Base-by-base conservation (phyloP, 2,113 vertebrate genomes). In the Tapirus terrestris region DNA sequence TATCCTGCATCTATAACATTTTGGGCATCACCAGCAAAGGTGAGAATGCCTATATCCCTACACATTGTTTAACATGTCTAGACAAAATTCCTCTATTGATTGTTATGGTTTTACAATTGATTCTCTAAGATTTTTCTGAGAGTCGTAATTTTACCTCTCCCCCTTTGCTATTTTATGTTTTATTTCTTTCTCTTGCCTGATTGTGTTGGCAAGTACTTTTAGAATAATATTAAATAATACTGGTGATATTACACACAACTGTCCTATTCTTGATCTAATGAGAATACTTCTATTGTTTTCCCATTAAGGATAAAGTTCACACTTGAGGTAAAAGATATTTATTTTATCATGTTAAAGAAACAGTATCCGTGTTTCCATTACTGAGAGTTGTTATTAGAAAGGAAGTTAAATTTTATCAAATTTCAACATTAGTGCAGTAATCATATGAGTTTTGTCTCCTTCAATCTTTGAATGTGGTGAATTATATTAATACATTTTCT, bases 261-360 rank as follows among this genome's bases (percentile, higher is more conserved):
- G 60, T 67, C 21, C 36, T 60, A n/a, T 86, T 65, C 9, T 94
- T 77, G 45, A 68, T 60, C 9, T 91, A 93, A 83, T 83, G 18
- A 73, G 48, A 88, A 60, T 18, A 48, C 9, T 25, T 88, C 67
- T 83, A 63, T 11, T 63, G 5, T 80, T 94, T 89, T 72, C 25
- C 10, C 5, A 87, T 14, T 61, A 88, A 80, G 21, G 25, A 73
- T n/a, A 97, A 97, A 73, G n/a, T 36, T 88, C 25, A 80, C 31
- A 67, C 67, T 81, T 89, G 61, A 86, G 73, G 87, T 25, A 12
- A 48, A 43, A 92, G 43, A 91, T 3, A 29, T 75, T 91, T 65
- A 91, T 36, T 91, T 79, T 94, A 53, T 63, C n/a, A 65, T 53
- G 21, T 77, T 72, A 96, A 88, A 61, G 92, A 91, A 82, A 68